phyloP scores from a whole-genome alignment of 2,888 invertebrate species.

The Erebia aethiops region DNA sequence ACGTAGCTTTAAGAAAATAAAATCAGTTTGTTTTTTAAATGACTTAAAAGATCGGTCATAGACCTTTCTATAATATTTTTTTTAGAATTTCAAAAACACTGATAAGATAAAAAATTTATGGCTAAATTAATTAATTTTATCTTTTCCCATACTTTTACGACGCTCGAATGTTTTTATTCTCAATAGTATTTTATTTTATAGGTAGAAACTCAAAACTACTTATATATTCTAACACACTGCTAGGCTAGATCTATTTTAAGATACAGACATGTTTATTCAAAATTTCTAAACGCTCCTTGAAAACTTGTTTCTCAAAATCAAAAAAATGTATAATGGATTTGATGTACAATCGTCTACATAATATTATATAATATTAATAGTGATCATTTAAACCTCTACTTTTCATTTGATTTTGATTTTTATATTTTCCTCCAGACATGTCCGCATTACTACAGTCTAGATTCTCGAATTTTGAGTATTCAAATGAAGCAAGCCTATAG shows the following conservation, averaged over 20 bases:
- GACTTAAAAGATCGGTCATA: no score
- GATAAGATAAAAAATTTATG: neutral
- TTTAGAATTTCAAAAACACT: neutral
- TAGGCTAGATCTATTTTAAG: neutral
- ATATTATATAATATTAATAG: neutral
- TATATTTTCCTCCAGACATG: no score
- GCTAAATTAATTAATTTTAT: neutral
- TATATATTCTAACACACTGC: neutral
- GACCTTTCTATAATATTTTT: neutral
- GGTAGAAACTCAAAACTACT: neutral
- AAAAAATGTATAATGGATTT: neutral
- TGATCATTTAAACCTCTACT: no score
- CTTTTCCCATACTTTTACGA: slow-evolving; percentile 1
- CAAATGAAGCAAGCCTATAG: no score
- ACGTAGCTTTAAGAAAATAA: no score
- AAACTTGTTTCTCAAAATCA: slow-evolving; percentile 15
- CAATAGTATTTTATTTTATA: neutral
- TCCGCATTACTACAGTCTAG: no score
- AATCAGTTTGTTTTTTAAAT: no score
- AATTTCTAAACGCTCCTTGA: neutral
- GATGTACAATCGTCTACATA: neutral
- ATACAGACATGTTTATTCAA: neutral
- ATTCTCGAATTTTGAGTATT: no score
- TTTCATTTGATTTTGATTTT: no score
- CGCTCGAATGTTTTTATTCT: neutral